Evolutionary conservation across 2,888 invertebrate genomes (phyloP).

Genomic region (Sericinus montela): DNA sequence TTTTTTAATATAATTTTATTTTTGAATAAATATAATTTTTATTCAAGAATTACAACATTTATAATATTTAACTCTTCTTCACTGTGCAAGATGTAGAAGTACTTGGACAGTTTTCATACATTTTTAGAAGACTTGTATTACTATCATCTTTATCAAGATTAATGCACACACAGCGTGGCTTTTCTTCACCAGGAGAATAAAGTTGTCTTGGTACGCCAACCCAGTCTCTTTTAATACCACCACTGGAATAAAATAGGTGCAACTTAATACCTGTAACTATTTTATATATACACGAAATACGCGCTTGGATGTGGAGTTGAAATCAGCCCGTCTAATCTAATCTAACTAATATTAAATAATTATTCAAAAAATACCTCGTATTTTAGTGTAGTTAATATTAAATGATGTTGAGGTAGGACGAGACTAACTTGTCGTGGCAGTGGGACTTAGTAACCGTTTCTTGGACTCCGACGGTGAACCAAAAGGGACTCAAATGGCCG

Average conservation of each 20-base stretch:
- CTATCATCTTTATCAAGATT: slow-evolving; percentile 51
- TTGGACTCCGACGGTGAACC: too few relatives aligned
- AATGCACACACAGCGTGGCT: slow-evolving; percentile 92
- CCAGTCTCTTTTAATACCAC: slow-evolving; percentile 93
- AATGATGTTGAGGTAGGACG: too few relatives aligned
- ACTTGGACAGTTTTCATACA: slow-evolving; percentile 82
- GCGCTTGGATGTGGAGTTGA: too few relatives aligned
- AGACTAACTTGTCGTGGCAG: too few relatives aligned
- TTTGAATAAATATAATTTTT: neutral
- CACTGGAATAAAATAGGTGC: slow-evolving; percentile 80
- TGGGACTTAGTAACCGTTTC: too few relatives aligned
- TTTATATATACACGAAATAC: too few relatives aligned
- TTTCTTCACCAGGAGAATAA: slow-evolving; percentile 83
- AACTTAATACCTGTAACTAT: neutral
- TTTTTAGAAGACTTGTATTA: slow-evolving; percentile 75
- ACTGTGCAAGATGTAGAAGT: slow-evolving; percentile 45
- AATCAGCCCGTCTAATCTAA: too few relatives aligned
- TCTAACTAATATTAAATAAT: too few relatives aligned
- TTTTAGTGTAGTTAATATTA: too few relatives aligned
- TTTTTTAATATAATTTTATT: too few relatives aligned
- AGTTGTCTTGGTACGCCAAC: slow-evolving; percentile 92
- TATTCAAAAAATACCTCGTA: too few relatives aligned
- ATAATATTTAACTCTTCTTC: neutral
- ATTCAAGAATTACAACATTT: neutral
- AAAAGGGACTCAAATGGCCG: too few relatives aligned